Percentiles rank a stretch among this genome's conserved stretches.
Evolutionary conservation across 2,797 vertebrate genomes (phyloP).

Genomic region (Danio tinwini): DNA sequence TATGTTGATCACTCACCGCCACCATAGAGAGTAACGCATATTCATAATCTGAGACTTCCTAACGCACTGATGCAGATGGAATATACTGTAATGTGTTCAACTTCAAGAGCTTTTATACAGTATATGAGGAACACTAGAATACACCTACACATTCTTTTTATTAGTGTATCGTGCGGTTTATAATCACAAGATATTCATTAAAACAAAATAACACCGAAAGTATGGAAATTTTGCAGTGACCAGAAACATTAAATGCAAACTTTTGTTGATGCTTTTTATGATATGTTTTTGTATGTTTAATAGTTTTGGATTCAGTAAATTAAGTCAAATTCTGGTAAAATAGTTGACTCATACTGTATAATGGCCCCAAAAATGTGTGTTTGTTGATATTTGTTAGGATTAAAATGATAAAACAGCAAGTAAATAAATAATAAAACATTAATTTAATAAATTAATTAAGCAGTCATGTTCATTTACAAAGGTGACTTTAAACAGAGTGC

Average conservation of each 20-base stretch:
- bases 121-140: background rate
- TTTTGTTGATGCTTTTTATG: background rate
- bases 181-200: background rate
- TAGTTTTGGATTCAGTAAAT: too few relatives aligned
- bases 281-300: too few relatives aligned
- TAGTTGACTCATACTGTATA: too few relatives aligned
- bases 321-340: too few relatives aligned
- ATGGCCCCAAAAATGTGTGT: too few relatives aligned
- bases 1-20: conserved; percentile 33
- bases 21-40: conserved; percentile 15
- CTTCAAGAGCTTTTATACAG: background rate
- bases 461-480: too few relatives aligned
- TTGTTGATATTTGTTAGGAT: too few relatives aligned
- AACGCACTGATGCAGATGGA: conserved; percentile 10
- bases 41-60: conserved; percentile 17
- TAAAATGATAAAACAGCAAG: too few relatives aligned
- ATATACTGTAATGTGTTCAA: background rate
- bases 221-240: background rate
- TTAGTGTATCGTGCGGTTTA: background rate
- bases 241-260: too few relatives aligned
- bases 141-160: background rate
- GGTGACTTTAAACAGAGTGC: too few relatives aligned
- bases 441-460: too few relatives aligned
- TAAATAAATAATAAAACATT: too few relatives aligned
- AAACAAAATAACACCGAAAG: background rate